Evolutionary conservation across 2,797 vertebrate genomes (phyloP).

Genomic region (Pseudochirops corinnae): DNA sequence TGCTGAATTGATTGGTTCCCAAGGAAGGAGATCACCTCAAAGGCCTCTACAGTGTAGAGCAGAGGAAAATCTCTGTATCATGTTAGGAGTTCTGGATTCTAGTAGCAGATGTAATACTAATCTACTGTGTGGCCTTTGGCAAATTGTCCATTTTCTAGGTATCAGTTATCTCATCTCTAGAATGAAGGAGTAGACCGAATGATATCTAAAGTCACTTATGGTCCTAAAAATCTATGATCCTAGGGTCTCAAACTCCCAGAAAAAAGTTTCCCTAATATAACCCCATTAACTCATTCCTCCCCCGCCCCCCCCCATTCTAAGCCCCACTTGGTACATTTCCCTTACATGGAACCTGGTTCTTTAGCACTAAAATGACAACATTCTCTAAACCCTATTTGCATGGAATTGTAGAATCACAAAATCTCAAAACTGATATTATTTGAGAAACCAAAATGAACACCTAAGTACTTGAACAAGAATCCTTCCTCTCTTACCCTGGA

Average conservation of each 20-base stretch:
- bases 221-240: not conserved
- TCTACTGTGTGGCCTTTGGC: not conserved
- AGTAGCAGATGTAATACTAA: not conserved
- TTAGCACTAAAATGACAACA: not conserved
- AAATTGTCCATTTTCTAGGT: constrained; percentile 1
- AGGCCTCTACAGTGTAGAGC: not conserved
- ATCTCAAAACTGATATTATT: not conserved
- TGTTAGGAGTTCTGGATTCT: not conserved
- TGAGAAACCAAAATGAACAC: not conserved
- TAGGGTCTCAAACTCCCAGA: not conserved
- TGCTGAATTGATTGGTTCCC: not conserved
- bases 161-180: not conserved
- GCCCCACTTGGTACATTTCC: not conserved
- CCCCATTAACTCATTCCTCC: not conserved
- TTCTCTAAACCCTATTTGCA: not conserved
- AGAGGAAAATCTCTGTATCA: not conserved
- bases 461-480: not conserved
- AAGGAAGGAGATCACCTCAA: not conserved
- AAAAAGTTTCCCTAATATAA: not conserved
- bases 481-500: not conserved
- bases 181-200: not conserved
- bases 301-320: not conserved
- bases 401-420: not conserved
- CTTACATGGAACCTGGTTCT: not conserved
- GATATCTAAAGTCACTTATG: not conserved